Conservation (phyloP, 2,888 invertebrate genomes). For the Trichacis sp. region DNA sequence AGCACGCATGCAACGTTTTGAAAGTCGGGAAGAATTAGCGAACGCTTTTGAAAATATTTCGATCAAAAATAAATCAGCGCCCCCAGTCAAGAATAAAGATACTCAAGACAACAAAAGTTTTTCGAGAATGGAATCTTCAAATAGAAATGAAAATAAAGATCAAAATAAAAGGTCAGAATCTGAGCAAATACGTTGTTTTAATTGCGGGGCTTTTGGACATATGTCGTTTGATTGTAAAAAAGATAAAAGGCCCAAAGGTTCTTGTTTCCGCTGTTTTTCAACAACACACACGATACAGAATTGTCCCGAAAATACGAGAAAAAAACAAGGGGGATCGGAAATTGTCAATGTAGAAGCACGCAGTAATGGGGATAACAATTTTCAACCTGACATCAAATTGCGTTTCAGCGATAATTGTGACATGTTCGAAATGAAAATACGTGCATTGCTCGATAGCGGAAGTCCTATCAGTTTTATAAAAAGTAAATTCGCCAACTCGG, state of each 20-base stretch:
- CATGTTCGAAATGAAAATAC: background rate
- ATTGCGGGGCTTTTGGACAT: constrained; percentile 11
- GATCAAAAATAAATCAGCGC: background rate
- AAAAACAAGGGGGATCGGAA: background rate
- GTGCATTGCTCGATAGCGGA: constrained; percentile 5
- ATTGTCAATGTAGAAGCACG: no score
- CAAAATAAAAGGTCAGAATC: background rate
- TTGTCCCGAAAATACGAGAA: constrained; percentile 8
- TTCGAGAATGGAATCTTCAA: no score
- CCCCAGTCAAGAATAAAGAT: no score
- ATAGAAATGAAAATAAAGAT: no score
- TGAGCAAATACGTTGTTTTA: constrained; percentile 4
- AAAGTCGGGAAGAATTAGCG: constrained; percentile 12
- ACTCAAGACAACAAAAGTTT: no score
- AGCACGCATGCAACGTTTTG: constrained; percentile 23
- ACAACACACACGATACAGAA: constrained; percentile 19
- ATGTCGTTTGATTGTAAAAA: constrained; percentile 5
- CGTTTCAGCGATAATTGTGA: background rate
- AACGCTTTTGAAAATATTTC: constrained; percentile 31
- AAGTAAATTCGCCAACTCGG: background rate
- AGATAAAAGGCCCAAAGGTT: background rate
- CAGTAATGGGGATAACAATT: background rate
- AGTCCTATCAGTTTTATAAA: constrained; percentile 9
- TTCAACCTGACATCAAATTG: background rate
- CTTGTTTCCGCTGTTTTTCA: constrained; percentile 23